Conservation (phyloP, 2,113 vertebrate genomes). For the Eudorcas thomsonii region DNA sequence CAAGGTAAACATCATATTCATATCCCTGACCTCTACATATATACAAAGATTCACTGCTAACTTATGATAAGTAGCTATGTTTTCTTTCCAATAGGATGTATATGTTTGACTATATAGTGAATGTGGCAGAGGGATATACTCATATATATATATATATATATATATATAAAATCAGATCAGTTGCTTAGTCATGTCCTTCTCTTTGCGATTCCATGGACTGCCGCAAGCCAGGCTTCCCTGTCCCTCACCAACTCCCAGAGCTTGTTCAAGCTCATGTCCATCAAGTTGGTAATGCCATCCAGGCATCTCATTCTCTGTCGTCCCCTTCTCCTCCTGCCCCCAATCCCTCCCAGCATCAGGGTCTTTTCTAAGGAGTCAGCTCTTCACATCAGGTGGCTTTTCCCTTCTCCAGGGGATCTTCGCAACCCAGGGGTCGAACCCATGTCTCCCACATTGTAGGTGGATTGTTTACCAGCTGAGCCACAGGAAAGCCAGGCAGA, state of each 20-base stretch:
- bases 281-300: background rate
- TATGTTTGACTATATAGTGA: background rate
- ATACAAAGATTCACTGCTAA: background rate
- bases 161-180: background rate
- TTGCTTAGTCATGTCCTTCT: background rate
- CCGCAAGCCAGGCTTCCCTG: background rate
- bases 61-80: background rate
- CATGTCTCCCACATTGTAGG: background rate
- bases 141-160: background rate
- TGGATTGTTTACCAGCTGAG: background rate
- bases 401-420: background rate
- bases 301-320: rapidly evolving
- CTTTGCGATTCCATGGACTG: background rate
- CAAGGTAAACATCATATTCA: background rate
- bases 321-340: background rate
- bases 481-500: background rate
- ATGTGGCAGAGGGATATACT: background rate
- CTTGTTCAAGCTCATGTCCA: background rate
- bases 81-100: background rate
- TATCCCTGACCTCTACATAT: background rate
- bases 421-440: rapidly evolving
- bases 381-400: background rate
- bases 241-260: background rate
- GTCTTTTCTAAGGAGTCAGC: background rate
- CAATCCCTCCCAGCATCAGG: background rate